Conservation (phyloP, 2,113 vertebrate species). For the Sceloporus tristichus region DNA sequence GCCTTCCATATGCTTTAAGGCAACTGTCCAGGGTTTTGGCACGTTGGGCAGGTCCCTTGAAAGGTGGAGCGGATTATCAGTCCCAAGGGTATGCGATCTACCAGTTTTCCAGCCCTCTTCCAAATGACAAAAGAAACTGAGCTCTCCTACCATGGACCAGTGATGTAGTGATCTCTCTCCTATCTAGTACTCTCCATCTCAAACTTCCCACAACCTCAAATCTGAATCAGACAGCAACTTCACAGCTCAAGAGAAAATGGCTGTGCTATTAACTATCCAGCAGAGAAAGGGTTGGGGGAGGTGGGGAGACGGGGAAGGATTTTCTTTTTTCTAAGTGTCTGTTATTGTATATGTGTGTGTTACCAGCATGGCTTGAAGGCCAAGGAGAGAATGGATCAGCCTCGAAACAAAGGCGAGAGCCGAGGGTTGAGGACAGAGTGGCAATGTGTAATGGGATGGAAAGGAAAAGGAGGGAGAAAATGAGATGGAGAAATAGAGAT, state of each 20-base stretch:
- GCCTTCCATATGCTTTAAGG: too few species aligned
- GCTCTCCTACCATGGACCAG: not conserved
- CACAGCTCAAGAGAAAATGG: not conserved
- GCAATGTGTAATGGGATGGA: constrained; percentile 59
- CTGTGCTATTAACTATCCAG: constrained; percentile 23
- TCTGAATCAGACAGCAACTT: not conserved
- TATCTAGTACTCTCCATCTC: not conserved
- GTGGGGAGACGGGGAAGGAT: not conserved
- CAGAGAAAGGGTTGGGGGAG: not conserved
- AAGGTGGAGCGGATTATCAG: too few species aligned
- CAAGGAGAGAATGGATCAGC: constrained; percentile 37
- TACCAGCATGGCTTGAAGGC: constrained; percentile 7
- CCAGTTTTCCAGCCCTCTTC: not conserved
- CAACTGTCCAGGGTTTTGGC: too few species aligned
- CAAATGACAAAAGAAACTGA: too few species aligned
- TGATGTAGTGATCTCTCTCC: not conserved
- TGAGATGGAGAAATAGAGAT: constrained; percentile 64
- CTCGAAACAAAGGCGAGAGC: not conserved
- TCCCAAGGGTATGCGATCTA: too few species aligned
- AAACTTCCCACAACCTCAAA: not conserved
- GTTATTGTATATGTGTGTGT: too few species aligned
- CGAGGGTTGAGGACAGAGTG: constrained; percentile 16
- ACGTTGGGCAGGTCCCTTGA: too few species aligned
- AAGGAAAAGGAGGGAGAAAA: constrained; percentile 72
- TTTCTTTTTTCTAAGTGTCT: too few species aligned